phyloP scores from a whole-genome alignment of 2,797 vertebrate species.

The Novumbra hubbsi region DNA sequence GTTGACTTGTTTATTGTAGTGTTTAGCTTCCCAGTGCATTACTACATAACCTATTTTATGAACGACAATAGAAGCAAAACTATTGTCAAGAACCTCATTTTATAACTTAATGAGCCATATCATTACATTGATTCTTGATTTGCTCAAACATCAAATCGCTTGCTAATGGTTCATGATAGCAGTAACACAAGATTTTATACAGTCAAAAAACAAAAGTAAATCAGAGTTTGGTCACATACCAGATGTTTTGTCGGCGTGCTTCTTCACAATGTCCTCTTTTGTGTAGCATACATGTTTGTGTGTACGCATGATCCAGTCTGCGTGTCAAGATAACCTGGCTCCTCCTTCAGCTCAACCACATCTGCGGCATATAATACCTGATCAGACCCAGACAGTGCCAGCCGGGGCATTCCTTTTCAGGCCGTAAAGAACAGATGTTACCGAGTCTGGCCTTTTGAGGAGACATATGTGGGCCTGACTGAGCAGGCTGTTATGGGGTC shows the following conservation, averaged over 20 bases:
- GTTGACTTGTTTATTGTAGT: constrained; percentile 59
- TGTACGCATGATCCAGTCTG: not conserved
- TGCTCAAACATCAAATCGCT: constrained; percentile 70
- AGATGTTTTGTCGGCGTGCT: not conserved
- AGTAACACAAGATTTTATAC: constrained; percentile 57
- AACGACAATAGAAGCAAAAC: constrained; percentile 72
- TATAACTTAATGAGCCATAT: constrained; percentile 76
- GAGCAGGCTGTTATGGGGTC: constrained; percentile 66
- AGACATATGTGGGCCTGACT: constrained; percentile 56
- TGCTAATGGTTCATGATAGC: constrained; percentile 62
- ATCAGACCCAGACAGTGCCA: constrained; percentile 48
- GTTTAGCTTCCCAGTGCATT: constrained; percentile 69
- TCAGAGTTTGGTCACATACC: constrained; percentile 48
- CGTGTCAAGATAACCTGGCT: constrained; percentile 22
- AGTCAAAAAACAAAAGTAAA: constrained; percentile 53
- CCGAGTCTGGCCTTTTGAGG: constrained; percentile 58
- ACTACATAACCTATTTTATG: constrained; percentile 63
- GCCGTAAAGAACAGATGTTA: constrained; percentile 70
- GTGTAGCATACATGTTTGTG: constrained; percentile 21
- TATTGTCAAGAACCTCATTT: constrained; percentile 75
- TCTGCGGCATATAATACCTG: constrained; percentile 63
- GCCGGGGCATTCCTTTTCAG: constrained; percentile 41
- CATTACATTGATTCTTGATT: constrained; percentile 78
- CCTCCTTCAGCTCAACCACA: constrained; percentile 45
- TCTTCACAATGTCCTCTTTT: constrained; percentile 29